These are phyloP conservation scores for Clivina fossor DNA, from an alignment of 2,888 invertebrate genomes.

Conservation along the genomic window DNA sequence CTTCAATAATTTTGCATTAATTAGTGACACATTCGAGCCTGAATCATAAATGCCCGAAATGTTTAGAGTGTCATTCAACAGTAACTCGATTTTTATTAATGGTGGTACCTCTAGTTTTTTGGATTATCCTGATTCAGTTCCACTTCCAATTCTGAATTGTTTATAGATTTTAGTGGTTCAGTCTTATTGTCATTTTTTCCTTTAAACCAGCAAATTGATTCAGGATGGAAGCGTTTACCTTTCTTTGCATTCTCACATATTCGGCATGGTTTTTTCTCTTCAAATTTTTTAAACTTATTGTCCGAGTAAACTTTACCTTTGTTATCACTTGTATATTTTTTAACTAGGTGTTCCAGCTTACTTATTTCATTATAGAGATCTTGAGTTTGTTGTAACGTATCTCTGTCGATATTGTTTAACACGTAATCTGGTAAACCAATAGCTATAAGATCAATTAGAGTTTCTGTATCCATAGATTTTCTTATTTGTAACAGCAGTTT, in stretches of 20 bases:
- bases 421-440: constrained; percentile 43
- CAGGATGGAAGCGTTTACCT: constrained; percentile 13
- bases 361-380: constrained; percentile 45
- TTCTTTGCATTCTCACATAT: constrained; percentile 13
- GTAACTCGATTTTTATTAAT: constrained; percentile 31
- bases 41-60: constrained; percentile 27
- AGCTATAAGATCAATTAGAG: constrained; percentile 44
- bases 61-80: constrained; percentile 20
- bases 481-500: constrained; percentile 39
- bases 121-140: constrained; percentile 15
- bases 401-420: constrained; percentile 44
- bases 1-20: constrained; percentile 32
- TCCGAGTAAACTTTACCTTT: neutral
- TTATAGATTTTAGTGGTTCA: constrained; percentile 11
- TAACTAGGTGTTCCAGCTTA: constrained; percentile 42
- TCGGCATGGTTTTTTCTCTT: constrained; percentile 16
- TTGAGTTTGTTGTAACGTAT: constrained; percentile 41
- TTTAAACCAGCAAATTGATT: constrained; percentile 25
- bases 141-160: constrained; percentile 23
- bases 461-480: constrained; percentile 39
- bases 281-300: neutral
- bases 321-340: constrained; percentile 26
- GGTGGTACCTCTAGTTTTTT: constrained; percentile 35
- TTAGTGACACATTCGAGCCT: constrained; percentile 31
- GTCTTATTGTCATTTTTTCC: constrained; percentile 17